These are phyloP conservation scores for Tiphia femorata DNA, from an alignment of 2,888 invertebrate species.

Conservation along the genomic window DNA sequence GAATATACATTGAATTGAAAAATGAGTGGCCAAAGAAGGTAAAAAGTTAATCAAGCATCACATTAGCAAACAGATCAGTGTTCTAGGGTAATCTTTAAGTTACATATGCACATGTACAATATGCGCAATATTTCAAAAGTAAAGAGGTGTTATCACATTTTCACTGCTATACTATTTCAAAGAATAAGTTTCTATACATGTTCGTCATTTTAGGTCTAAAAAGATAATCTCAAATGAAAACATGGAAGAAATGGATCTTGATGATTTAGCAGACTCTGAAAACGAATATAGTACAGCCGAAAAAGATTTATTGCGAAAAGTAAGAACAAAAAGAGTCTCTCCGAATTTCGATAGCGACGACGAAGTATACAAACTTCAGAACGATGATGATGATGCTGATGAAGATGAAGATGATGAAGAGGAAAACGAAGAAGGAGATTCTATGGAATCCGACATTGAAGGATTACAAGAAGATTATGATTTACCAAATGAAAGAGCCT, in stretches of 20 bases:
- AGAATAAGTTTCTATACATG: too few relatives aligned
- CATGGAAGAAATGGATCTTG: conserved; percentile 70
- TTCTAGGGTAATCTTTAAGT: too few relatives aligned
- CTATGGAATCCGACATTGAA: conserved; percentile 79
- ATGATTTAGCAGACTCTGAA: conserved; percentile 80
- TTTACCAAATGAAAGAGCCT: conserved; percentile 85
- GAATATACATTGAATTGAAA: too few relatives aligned
- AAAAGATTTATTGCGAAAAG: conserved; percentile 74
- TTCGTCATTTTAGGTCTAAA: too few relatives aligned
- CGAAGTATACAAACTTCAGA: conserved; percentile 75
- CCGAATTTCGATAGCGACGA: conserved; percentile 73
- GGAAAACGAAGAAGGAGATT: conserved; percentile 70
- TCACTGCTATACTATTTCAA: too few relatives aligned
- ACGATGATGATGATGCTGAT: conserved; percentile 69
- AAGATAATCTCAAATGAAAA: background rate
- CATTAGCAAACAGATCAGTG: too few relatives aligned
- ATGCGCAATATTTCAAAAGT: too few relatives aligned
- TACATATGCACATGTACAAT: too few relatives aligned
- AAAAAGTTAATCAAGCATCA: too few relatives aligned
- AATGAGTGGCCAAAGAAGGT: too few relatives aligned
- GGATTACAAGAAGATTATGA: conserved; percentile 76
- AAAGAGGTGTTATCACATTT: too few relatives aligned
- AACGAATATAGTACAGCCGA: conserved; percentile 79
- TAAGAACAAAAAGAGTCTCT: conserved; percentile 71
- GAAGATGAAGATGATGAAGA: conserved; percentile 69